Conservation (phyloP, 1,140 invertebrate species). For the Gryon sp. region DNA sequence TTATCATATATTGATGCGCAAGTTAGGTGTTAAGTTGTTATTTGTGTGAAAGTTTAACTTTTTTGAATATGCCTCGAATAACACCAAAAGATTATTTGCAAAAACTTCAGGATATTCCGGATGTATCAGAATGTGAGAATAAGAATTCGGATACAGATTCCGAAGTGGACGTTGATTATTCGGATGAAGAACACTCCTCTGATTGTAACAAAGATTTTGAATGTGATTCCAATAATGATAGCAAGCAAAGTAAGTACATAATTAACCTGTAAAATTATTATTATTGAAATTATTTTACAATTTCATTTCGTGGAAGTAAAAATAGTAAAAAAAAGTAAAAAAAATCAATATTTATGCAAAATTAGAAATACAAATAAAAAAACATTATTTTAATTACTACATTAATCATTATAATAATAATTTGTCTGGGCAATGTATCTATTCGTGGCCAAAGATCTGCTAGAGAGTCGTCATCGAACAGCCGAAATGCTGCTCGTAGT, state of each 20-base stretch:
- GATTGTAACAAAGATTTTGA: conserved; percentile 5
- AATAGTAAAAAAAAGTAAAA: too few species aligned
- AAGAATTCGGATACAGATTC: background rate
- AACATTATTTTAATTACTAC: background rate
- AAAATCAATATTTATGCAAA: background rate
- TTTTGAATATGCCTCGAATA: too few species aligned
- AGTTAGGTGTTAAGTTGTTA: too few species aligned
- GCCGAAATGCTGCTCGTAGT: background rate
- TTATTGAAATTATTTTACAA: conserved; percentile 1
- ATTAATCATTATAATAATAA: background rate
- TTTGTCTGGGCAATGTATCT: background rate
- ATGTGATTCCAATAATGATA: background rate
- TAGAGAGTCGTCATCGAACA: background rate
- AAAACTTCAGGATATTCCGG: background rate
- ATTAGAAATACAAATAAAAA: background rate
- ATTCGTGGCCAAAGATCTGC: conserved; percentile 4
- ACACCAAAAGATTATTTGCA: background rate
- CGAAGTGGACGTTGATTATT: background rate
- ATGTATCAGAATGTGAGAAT: background rate
- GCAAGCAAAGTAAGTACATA: conserved; percentile 1
- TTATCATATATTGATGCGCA: too few species aligned
- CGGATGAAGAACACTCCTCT: background rate
- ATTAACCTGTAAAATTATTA: background rate
- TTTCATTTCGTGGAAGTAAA: background rate
- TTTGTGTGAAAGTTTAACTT: too few species aligned